Conservation (phyloP, 1,140 invertebrate species). For the Temnothorax nylanderi region DNA sequence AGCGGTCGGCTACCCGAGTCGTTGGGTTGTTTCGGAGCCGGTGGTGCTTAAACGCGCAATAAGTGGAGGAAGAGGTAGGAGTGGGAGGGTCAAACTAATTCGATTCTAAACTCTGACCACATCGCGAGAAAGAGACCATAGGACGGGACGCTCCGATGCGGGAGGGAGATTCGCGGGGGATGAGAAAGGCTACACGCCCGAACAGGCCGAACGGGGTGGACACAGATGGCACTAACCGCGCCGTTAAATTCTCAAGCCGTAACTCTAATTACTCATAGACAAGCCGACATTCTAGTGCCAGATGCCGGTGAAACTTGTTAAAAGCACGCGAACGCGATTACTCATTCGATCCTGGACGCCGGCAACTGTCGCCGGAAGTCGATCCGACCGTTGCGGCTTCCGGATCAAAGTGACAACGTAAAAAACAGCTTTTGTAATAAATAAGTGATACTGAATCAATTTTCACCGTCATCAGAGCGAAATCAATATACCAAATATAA, state of each 20-base stretch:
- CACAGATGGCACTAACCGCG: constrained; percentile 85
- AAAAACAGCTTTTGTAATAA: background rate
- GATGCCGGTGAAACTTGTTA: constrained; percentile 85
- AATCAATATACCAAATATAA: background rate
- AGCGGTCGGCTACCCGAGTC: constrained; percentile 77
- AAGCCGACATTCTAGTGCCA: constrained; percentile 82
- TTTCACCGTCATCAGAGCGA: background rate
- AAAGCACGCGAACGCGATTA: constrained; percentile 76
- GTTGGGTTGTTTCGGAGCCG: constrained; percentile 73
- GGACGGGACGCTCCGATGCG: constrained; percentile 9
- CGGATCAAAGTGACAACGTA: background rate
- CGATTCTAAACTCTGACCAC: constrained; percentile 86
- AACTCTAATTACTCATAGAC: constrained; percentile 86
- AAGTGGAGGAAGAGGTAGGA: constrained; percentile 61
- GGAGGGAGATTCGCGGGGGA: constrained; percentile 18
- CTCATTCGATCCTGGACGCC: constrained; percentile 55
- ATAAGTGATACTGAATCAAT: background rate
- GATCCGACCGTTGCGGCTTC: background rate
- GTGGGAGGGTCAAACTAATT: constrained; percentile 84
- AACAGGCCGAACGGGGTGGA: constrained; percentile 74
- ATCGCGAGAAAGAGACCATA: constrained; percentile 71
- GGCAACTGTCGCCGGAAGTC: constrained; percentile 21
- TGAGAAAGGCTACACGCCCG: constrained; percentile 69
- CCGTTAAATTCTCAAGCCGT: constrained; percentile 86
- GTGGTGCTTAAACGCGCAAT: constrained; percentile 76